Conservation (phyloP, 2,113 vertebrate species). For the Tapirus terrestris region DNA sequence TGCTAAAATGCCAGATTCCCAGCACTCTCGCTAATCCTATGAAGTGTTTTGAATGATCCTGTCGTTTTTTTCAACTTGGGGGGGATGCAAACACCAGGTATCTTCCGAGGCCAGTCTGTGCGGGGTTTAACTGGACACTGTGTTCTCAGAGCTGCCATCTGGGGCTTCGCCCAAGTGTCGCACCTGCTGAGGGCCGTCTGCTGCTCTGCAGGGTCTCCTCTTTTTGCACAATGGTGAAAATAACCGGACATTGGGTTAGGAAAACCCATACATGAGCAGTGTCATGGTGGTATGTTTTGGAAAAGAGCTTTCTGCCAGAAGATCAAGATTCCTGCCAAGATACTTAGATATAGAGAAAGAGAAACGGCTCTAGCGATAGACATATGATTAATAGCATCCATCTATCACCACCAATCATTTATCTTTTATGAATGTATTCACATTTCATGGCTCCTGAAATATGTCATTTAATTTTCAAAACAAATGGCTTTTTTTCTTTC, state of each 20-base stretch:
- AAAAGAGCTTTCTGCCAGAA: conserved; percentile 74
- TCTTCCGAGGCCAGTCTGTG: neutral
- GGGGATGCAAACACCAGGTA: neutral
- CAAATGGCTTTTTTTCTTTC: neutral
- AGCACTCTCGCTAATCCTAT: no score
- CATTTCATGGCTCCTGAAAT: conserved; percentile 46
- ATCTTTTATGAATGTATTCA: neutral
- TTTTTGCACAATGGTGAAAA: conserved; percentile 20
- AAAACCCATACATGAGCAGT: conserved; percentile 46
- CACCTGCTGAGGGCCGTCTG: conserved; percentile 79
- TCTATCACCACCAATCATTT: neutral
- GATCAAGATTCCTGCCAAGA: conserved; percentile 23
- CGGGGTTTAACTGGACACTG: neutral
- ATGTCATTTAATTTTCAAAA: conserved; percentile 54
- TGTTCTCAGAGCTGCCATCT: conserved; percentile 10
- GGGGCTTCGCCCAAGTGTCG: conserved; percentile 59
- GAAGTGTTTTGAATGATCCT: neutral
- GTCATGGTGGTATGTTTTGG: conserved; percentile 64
- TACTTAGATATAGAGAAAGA: neutral
- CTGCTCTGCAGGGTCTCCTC: conserved; percentile 31
- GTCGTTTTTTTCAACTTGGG: neutral
- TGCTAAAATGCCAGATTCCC: neutral
- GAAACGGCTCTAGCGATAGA: neutral
- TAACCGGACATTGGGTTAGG: conserved; percentile 66
- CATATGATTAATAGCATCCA: neutral